Evolutionary conservation across 1,140 invertebrate species (phyloP), one percentile per base, ranked within the genome.

Genomic region (Drosophila repleta): DNA sequence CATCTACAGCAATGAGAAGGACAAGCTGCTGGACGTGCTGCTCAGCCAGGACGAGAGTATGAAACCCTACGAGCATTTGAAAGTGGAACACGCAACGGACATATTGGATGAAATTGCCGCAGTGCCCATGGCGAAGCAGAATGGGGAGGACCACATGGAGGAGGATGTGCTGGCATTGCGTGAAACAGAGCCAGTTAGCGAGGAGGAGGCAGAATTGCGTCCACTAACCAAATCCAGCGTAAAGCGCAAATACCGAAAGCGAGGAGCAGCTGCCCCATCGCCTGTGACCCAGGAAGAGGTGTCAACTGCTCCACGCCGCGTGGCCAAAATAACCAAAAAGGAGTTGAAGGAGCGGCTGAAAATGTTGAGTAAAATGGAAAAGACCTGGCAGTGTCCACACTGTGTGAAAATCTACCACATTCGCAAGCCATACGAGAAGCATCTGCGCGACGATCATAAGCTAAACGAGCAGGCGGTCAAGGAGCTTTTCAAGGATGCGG

Each of bases 321-420:
- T 88, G 13, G 73, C 90, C 18, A 89, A 83, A 51, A 72, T 91
- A 4, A 78, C 80, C 13, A 81, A 87, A 48, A 79, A 85, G 41
- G 83, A 91, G 62, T 62, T 91, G 0, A 91, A 80, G 20, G 87
- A 85, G 37, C 90, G 90, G 3, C 64, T 91, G 35, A 90, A 89
- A 37, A 77, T 91, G 70, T 49, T 90, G 2, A 90, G 85, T 26
- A 90, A 88, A 58, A 80, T 90, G 71, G 90, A 91, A 24, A 89
- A 83, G 66, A 68, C 84, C 8, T 91, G 81, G 77, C 70, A 91
- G 69, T 91, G 90, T 77, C 83, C 88, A 7, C 76, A 90, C 35
- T 91, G 90, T 45, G 85, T 90, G 0, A 91, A 91, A 55, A 83
- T 91, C 21, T 91, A 91, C 55, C 89, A 91, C 53, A 91, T 91